Evolutionary conservation across 1,140 invertebrate genomes (phyloP).

Genomic region (Lordiphosa stackelbergi): DNA sequence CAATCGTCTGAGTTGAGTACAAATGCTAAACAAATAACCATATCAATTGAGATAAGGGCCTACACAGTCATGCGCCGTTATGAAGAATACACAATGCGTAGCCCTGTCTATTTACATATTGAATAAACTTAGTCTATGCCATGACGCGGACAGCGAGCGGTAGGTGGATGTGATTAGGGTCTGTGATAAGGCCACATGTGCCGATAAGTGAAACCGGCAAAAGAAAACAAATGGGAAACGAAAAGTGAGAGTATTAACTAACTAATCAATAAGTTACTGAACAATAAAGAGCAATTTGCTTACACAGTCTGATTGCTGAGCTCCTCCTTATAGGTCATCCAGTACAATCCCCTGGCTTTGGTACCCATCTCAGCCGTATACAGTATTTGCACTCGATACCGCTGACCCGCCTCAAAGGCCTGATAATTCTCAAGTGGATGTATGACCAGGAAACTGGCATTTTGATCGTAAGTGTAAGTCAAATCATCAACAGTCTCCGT

Average conservation of each 20-base stretch:
- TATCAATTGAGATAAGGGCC: slow-evolving; percentile 35
- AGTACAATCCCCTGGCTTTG: slow-evolving; percentile 81
- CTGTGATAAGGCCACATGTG: slow-evolving; percentile 9
- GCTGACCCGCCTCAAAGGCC: slow-evolving; percentile 64
- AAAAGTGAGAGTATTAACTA: slow-evolving; percentile 35
- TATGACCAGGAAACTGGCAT: slow-evolving; percentile 49
- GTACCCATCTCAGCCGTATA: slow-evolving; percentile 60
- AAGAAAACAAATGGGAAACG: slow-evolving; percentile 30
- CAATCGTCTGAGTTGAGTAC: slow-evolving; percentile 9
- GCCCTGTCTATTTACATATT: slow-evolving; percentile 1
- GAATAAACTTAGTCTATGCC: slow-evolving; percentile 6
- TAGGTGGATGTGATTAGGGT: background rate
- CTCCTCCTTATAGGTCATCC: slow-evolving; percentile 78
- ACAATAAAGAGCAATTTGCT: slow-evolving; percentile 6
- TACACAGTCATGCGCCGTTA: slow-evolving; percentile 57
- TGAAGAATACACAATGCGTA: slow-evolving; percentile 34
- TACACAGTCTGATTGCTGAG: slow-evolving; percentile 50
- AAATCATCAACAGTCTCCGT: slow-evolving; percentile 47
- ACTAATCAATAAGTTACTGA: no score
- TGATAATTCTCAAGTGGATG: slow-evolving; percentile 60
- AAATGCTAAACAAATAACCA: slow-evolving; percentile 25
- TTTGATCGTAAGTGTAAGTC: slow-evolving; percentile 36
- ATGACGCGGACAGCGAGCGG: slow-evolving; percentile 1
- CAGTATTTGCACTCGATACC: slow-evolving; percentile 57
- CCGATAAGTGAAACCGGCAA: slow-evolving; percentile 25